Base-by-base conservation (phyloP, 2,797 vertebrate genomes). In the Calcarius lapponicus region DNA sequence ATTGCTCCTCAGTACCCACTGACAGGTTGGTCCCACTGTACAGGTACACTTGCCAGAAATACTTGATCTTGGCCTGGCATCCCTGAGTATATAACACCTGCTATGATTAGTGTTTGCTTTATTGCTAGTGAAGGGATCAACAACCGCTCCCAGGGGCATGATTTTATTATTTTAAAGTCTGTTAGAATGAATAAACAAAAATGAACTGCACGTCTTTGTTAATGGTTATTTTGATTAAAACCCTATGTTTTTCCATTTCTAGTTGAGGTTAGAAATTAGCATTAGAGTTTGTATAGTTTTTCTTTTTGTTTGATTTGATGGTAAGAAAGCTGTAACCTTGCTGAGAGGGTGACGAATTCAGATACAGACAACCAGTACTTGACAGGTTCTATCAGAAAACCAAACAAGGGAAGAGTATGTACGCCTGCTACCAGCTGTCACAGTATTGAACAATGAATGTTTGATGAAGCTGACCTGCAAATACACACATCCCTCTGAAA, bases 301-400 rank as follows among this genome's bases (percentile, higher is more conserved):
- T 74, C 88, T 92, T 93, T 95, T 94, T 96, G 72, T 95, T 97
- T 96, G 94, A 94, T 97, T 97, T 97, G 73, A 72, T 96, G 86
- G 86, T 80, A 92, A 94, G 90, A 94, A 97, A 97, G 53, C 89
- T 93, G 90, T 94, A 97, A 97, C 94, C 97, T 97, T 97, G 56
- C 94, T 95, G 92, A 97, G 71, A 97, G 80, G 92, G 91, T 97
- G 96, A 97, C 93, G 97, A 97, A 97, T 96, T 97, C 96, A 96
- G 96, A 97, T 97, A 97, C 93, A 97, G 96, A 96, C 96, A 97
- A 95, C 95, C 94, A 96, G 86, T 88, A 96, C 96, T 97, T 98
- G 97, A 98, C 97, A 97, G 95, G 90, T 96, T 97, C 96, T 97
- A 97, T 97, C 97, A 98, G 97, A 97, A 98, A 98, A 97, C 96